Evolutionary conservation across 2,888 invertebrate genomes (phyloP).

Genomic region (Lypha dubia): DNA sequence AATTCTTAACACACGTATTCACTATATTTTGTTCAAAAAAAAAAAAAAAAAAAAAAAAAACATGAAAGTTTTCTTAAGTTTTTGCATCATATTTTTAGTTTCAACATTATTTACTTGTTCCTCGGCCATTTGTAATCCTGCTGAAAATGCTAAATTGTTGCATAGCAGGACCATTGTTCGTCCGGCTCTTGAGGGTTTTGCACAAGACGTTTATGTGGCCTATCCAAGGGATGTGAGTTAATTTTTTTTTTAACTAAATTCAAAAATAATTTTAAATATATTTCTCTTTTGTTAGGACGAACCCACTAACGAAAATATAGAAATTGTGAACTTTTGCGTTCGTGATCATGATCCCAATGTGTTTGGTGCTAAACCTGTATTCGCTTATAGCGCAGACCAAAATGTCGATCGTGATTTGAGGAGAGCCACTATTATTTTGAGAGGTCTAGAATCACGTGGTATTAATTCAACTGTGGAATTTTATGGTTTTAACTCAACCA

Average conservation of each 20-base stretch:
- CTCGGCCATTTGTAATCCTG: not conserved
- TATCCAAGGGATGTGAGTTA: constrained; percentile 34
- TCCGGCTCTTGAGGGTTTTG: constrained; percentile 2
- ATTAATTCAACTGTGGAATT: constrained; percentile 31
- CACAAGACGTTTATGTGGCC: constrained; percentile 41
- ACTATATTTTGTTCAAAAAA: not conserved
- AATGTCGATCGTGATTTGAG: not conserved
- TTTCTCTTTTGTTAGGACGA: constrained; percentile 12
- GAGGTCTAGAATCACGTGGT: constrained; percentile 15
- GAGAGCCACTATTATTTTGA: constrained; percentile 33
- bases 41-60: no score
- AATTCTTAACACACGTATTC: not conserved
- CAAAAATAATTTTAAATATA: not conserved
- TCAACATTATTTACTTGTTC: not conserved
- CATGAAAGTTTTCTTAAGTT: constrained; percentile 6
- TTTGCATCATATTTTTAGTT: constrained; percentile 25
- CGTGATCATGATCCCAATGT: constrained; percentile 19
- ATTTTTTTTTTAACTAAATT: not conserved
- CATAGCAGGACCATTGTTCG: constrained; percentile 7
- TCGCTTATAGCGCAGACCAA: constrained; percentile 19
- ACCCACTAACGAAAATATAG: not conserved
- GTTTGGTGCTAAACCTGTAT: constrained; percentile 21
- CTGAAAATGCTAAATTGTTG: not conserved
- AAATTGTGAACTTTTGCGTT: constrained; percentile 38
- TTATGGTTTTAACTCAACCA: constrained; percentile 13